Base-by-base conservation (phyloP, 2,888 invertebrate genomes). In the Myopa testacea region DNA sequence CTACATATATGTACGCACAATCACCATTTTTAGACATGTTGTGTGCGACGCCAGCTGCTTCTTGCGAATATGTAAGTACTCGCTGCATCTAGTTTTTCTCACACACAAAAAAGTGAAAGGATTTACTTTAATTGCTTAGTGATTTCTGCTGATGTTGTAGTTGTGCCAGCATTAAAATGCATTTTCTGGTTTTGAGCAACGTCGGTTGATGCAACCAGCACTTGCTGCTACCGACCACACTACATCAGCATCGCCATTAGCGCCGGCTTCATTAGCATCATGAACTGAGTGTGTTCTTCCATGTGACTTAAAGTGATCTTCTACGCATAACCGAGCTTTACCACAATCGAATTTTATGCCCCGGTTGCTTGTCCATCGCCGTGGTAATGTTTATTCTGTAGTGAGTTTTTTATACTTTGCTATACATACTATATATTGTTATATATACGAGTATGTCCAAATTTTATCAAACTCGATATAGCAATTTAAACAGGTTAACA, bases 31-130 rank as follows among this genome's bases (percentile, higher is more conserved):
- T 58, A 67, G 55, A 67, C 67, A 58, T 75, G 58, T 55, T 72
- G 55, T 62, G 37, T 16, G 10, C 52, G 37, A 19, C 37, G 8
- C 19, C 74, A 75, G 65, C 74, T 75, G 65, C 74, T 37, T 37
- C 50, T 67, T 67, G 52, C 10, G 37, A 73, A 38, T 75, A 37
- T 26, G 45, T 40, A n/a, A 67, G 50, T 19, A 69, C 60, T 60
- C 58, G 60, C 58, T 16, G 26, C 60, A 69, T 68, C 69, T 69
- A 60, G 68, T 75, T 75, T 68, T 69, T 69, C 68, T 68, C 68
- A 69, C 68, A 75, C 65, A 52, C 45, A 63, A 67, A 78, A 79
- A 79, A 79, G 79, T 79, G 79, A 79, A 79, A 79, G 79, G 79
- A 79, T 79, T 78, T 26, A 63, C 63, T 26, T 60, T 60, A 60